phyloP scores from a whole-genome alignment of 1,140 invertebrate genomes.

The Adoxophyes honmai region DNA sequence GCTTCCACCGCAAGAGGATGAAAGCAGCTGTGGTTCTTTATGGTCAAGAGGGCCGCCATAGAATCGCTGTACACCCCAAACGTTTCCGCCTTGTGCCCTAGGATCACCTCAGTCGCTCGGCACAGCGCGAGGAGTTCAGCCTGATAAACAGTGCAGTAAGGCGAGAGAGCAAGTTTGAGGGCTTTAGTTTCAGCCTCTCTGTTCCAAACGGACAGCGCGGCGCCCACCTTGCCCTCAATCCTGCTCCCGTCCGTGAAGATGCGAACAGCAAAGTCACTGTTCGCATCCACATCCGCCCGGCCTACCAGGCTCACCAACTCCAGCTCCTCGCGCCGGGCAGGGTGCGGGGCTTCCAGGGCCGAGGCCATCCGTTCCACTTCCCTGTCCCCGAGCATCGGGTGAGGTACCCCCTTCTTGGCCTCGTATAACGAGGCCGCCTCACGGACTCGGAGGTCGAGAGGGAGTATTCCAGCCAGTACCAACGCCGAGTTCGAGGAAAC shows the following conservation, averaged over 20 bases:
- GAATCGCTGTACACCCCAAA: too few species aligned
- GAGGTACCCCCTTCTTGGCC: constrained; percentile 19
- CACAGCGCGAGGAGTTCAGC: too few species aligned
- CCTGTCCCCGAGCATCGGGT: constrained; percentile 15
- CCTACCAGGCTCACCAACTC: constrained; percentile 17
- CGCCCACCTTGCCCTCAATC: constrained; percentile 27
- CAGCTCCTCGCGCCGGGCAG: neutral
- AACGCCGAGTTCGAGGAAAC: neutral
- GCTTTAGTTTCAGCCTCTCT: constrained; percentile 15
- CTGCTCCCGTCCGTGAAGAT: constrained; percentile 31
- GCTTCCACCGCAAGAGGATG: too few species aligned
- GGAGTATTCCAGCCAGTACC: neutral
- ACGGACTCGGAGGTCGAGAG: neutral
- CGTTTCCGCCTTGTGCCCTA: too few species aligned
- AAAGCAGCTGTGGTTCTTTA: too few species aligned
- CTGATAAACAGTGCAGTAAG: constrained; percentile 30
- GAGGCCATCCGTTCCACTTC: constrained; percentile 15
- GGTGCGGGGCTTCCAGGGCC: neutral
- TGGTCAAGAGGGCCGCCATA: too few species aligned
- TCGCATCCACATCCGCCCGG: neutral
- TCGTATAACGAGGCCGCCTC: constrained; percentile 24
- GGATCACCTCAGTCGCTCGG: too few species aligned
- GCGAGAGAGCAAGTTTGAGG: constrained; percentile 18
- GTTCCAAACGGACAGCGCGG: constrained; percentile 25
- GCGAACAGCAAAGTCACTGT: neutral